phyloP scores from a whole-genome alignment of 1,140 invertebrate genomes.

The Heliconius eleuchia region DNA sequence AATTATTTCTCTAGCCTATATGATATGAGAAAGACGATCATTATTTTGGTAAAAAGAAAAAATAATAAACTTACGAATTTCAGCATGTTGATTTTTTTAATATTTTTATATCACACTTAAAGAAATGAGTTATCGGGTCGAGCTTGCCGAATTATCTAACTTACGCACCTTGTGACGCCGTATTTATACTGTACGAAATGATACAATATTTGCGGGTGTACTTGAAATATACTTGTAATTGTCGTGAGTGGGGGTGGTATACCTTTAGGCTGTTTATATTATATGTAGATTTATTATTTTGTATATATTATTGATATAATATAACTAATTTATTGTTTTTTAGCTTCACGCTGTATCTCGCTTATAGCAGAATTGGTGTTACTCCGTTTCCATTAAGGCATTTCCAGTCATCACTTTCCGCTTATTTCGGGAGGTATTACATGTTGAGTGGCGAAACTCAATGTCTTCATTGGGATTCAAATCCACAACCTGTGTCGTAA shows the following conservation, averaged over 20 bases:
- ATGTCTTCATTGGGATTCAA: too few species aligned
- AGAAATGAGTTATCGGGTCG: conserved; percentile 34
- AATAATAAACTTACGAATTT: conserved; percentile 68
- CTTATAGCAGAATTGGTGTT: too few species aligned
- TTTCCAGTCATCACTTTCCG: too few species aligned
- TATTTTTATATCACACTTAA: conserved; percentile 31
- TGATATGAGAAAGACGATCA: too few species aligned
- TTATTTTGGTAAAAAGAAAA: neutral
- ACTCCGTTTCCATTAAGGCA: too few species aligned
- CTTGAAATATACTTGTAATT: conserved; percentile 54
- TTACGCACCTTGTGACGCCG: conserved; percentile 29
- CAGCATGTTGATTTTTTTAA: conserved; percentile 51
- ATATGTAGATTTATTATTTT: neutral
- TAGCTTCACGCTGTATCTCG: too few species aligned
- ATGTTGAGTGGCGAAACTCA: too few species aligned
- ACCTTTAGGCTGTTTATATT: neutral
- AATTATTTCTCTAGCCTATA: too few species aligned
- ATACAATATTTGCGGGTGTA: conserved; percentile 56
- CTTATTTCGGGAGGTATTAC: too few species aligned
- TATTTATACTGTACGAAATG: conserved; percentile 68
- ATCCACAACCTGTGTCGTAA: too few species aligned
- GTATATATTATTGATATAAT: neutral
- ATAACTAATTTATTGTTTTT: neutral
- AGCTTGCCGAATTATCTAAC: conserved; percentile 63
- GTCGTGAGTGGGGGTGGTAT: neutral